Evolutionary conservation across 2,797 vertebrate species (phyloP), one percentile per base, ranked within the genome.

Genomic region (Triplophysa bombifrons): DNA sequence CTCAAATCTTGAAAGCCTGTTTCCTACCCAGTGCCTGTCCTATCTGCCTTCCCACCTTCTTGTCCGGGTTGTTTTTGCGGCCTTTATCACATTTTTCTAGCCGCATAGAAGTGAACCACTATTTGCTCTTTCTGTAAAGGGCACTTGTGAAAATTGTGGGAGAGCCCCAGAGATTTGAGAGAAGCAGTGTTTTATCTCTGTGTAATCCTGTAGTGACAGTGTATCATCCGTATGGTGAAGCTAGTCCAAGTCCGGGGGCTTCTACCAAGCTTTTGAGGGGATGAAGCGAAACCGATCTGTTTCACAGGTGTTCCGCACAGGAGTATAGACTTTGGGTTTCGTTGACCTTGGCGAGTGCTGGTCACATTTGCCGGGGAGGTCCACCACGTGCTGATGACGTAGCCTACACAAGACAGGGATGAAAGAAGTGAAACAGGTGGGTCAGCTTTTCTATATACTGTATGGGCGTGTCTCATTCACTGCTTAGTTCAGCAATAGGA

Each of bases 1-100:
- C 72, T 74, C 78, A 76, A 65, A 74, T 78, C 72, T 50, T 63
- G 72, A 73, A 82, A 83, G 74, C 67, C 70, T 76, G 70, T 74
- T 77, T 83, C 63, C 61, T 74, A 68, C 72, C n/a, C 71, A 34
- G 71, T 41, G 64, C 65, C 71, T 74, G 60, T 84, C 78, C 66
- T 72, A 51, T 82, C 77, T 78, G 27, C 60, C 65, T 72, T 34
- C 30, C 17, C 55, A 73, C 48, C 70, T 72, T 82, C 48, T 74
- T 13, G 12, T 63, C 60, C 55, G 38, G 48, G 66, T 74, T 70
- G 27, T 30, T 48, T 79, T 20, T 61, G 61, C 9, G 27, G 13
- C 34, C 72, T 81, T 58, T 25, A 38, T 71, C 8, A 56, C 6
- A 1, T 44, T 65, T 74, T 65, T 68, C 56, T 80, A 27, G 48